Conservation (phyloP, 2,797 vertebrate genomes). For the Staurois parvus region DNA sequence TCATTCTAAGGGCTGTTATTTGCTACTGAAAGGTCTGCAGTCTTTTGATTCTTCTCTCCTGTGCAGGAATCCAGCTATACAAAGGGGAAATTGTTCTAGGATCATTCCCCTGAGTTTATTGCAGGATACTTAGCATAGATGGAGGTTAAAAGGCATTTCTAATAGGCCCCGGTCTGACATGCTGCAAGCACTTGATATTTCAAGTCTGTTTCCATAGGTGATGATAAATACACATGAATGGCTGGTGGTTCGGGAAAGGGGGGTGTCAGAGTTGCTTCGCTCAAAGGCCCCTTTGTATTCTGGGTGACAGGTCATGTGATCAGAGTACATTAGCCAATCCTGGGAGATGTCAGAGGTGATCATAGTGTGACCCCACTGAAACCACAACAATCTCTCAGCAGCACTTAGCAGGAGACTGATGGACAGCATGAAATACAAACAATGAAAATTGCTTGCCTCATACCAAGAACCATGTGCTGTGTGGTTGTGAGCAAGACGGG, state of each 20-base stretch:
- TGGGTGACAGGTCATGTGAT: slow-evolving; percentile 59
- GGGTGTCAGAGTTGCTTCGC: slow-evolving; percentile 58
- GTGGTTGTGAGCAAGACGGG: not conserved
- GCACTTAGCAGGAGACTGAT: slow-evolving; percentile 66
- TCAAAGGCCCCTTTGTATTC: slow-evolving; percentile 75
- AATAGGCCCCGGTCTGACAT: slow-evolving; percentile 76
- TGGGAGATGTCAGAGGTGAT: slow-evolving; percentile 71
- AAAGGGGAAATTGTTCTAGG: slow-evolving; percentile 47
- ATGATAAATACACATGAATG: slow-evolving; percentile 78
- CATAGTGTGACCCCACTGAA: slow-evolving; percentile 70
- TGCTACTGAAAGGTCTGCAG: slow-evolving; percentile 33
- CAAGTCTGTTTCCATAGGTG: slow-evolving; percentile 76
- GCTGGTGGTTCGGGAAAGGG: slow-evolving; percentile 68
- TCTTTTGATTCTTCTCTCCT: slow-evolving; percentile 25
- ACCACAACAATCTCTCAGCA: slow-evolving; percentile 75
- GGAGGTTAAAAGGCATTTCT: slow-evolving; percentile 75
- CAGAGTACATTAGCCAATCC: slow-evolving; percentile 72
- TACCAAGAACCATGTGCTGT: slow-evolving; percentile 10
- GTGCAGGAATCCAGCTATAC: slow-evolving; percentile 34
- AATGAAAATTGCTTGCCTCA: not conserved
- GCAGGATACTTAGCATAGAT: slow-evolving; percentile 52
- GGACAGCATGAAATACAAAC: slow-evolving; percentile 68
- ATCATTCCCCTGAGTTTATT: slow-evolving; percentile 38
- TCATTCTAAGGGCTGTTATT: not conserved
- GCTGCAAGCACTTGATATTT: slow-evolving; percentile 75